Evolutionary conservation across 2,113 vertebrate species (phyloP).

Genomic region (Colius striatus): DNA sequence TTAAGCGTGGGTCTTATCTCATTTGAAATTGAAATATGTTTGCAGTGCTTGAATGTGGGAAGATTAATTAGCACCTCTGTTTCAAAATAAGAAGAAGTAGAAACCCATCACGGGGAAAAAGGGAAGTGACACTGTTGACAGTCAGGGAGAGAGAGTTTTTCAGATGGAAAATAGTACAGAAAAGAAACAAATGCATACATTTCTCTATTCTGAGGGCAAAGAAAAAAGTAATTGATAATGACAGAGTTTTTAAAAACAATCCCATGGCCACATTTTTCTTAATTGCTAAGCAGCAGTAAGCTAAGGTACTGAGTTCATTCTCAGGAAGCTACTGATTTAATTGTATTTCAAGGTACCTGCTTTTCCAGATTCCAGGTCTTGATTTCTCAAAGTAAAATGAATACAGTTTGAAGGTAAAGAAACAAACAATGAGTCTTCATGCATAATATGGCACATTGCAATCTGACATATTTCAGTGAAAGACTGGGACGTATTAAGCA

Average conservation of each 20-base stretch:
- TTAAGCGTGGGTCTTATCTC: constrained; percentile 68
- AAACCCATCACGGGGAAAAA: constrained; percentile 77
- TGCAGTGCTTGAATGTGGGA: constrained; percentile 83
- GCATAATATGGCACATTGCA: not conserved
- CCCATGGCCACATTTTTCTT: not conserved
- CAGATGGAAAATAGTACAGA: constrained; percentile 69
- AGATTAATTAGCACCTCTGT: constrained; percentile 91
- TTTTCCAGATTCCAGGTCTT: not conserved
- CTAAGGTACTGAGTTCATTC: not conserved
- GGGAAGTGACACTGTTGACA: constrained; percentile 76
- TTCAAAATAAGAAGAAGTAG: constrained; percentile 83
- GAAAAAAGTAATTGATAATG: constrained; percentile 13
- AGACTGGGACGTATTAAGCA: not conserved
- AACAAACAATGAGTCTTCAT: not conserved
- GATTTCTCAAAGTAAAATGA: not conserved
- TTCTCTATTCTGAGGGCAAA: constrained; percentile 46
- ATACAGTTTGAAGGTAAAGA: not conserved
- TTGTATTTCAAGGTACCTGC: not conserved
- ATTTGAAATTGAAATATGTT: constrained; percentile 85
- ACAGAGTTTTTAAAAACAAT: constrained; percentile 21
- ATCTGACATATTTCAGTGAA: not conserved
- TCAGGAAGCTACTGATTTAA: not conserved
- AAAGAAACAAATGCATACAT: constrained; percentile 62
- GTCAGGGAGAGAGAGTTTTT: constrained; percentile 67
- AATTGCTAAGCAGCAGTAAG: not conserved